Conservation (phyloP, 1,140 invertebrate species). For the Penaeus vannamei region DNA sequence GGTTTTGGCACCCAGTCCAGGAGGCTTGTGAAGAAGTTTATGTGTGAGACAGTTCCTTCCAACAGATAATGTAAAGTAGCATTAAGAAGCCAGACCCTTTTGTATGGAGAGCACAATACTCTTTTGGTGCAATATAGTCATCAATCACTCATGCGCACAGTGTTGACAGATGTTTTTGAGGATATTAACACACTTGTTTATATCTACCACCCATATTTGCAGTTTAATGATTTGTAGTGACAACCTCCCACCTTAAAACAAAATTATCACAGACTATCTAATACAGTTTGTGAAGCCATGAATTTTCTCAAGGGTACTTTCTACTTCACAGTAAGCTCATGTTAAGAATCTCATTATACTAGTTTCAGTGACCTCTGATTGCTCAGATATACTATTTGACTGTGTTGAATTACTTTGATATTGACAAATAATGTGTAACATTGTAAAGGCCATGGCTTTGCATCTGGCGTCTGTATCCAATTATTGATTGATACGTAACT, state of each 20-base stretch:
- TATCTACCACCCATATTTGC: slow-evolving; percentile 54
- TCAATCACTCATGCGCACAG: slow-evolving; percentile 55
- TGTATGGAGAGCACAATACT: slow-evolving; percentile 60
- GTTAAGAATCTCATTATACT: slow-evolving; percentile 52
- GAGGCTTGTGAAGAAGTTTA: slow-evolving; percentile 17
- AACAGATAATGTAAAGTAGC: slow-evolving; percentile 44
- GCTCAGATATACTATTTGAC: slow-evolving; percentile 44
- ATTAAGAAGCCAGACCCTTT: slow-evolving; percentile 47
- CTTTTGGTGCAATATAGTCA: slow-evolving; percentile 61
- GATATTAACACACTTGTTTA: slow-evolving; percentile 56
- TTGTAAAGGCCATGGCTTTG: slow-evolving; percentile 48
- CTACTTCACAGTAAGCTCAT: slow-evolving; percentile 37
- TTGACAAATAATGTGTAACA: slow-evolving; percentile 31
- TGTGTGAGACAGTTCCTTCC: slow-evolving; percentile 50
- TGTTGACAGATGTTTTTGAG: slow-evolving; percentile 54
- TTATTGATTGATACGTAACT: slow-evolving; percentile 57
- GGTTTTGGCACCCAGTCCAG: slow-evolving; percentile 3
- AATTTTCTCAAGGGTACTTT: slow-evolving; percentile 55
- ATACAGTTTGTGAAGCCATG: slow-evolving; percentile 60
- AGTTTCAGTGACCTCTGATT: slow-evolving; percentile 56
- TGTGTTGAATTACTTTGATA: slow-evolving; percentile 48
- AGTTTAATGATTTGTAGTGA: slow-evolving; percentile 53
- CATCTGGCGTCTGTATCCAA: slow-evolving; percentile 59
- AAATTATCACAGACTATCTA: slow-evolving; percentile 50
- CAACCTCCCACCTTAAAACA: slow-evolving; percentile 39